Base-by-base conservation (phyloP, 53 echinoderm and acorn worm genomes). In the Actinopyga echinites region DNA sequence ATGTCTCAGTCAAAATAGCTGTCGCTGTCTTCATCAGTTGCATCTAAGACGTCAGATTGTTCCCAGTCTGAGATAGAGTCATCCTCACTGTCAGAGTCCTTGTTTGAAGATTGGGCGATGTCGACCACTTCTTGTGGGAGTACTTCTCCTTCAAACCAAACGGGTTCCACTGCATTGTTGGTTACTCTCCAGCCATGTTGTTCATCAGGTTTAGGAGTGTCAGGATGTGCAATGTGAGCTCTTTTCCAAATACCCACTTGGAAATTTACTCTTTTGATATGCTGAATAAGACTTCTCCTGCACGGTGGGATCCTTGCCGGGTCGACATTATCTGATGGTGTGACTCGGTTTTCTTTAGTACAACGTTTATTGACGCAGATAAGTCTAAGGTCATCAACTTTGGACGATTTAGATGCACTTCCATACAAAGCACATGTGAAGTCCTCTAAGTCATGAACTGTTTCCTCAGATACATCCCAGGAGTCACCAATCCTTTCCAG, bases 401-500 rank as follows among this genome's bases (percentile, higher is more conserved):
- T 54, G 8, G 57, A 79, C 29, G 45, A 85, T 37, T 63, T 54
- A 30, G 74, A 57, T 63, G 49, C 38, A 60, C 67, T n/a, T 25
- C 86, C 64, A 83, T 86, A 86, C 5, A 89, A 40, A 21, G 71
- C 82, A 61, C 74, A 86, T 21, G 86, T 86, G 43, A 89, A 86
- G 42, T 80, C 74, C 35, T 82, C 86, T 8, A 80, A 29, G 13
- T 40, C 82, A 80, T 19, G 49, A 43, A 86, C n/a, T 36, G 86
- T 53, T 57, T 43, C 86, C 6, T 80, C 74, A 37, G 69, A 9
- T 8, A 85, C 57, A 21, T 56, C 69, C 74, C 81, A 86, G 3
- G 17, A 29, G 22, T 8, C 25, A 53, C 83, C 90, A 33, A 86
- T 56, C 49, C 74, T 44, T 75, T 34, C 22, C 8, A 86, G 43